These are phyloP conservation scores for Adelosebastes latens DNA, from an alignment of 2,797 vertebrate species.

Conservation along the genomic window DNA sequence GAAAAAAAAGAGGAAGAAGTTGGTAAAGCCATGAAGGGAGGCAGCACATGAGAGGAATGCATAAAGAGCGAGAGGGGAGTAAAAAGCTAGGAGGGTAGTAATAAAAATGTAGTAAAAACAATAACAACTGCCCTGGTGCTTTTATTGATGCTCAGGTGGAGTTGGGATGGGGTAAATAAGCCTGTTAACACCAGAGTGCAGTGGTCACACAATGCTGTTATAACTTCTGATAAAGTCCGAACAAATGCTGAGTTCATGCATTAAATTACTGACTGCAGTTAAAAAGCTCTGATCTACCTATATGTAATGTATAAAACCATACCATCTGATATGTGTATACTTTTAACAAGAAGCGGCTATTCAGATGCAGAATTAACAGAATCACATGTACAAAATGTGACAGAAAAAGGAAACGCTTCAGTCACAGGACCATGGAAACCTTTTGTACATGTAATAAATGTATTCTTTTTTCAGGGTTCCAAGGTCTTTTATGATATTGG, in stretches of 20 bases:
- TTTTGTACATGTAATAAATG: too few relatives aligned
- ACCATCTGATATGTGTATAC: neutral
- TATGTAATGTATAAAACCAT: neutral
- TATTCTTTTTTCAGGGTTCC: too few relatives aligned
- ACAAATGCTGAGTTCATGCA: neutral
- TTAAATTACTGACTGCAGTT: neutral
- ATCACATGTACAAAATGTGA: neutral
- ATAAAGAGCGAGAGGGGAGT: neutral
- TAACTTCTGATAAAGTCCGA: neutral
- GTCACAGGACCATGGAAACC: too few relatives aligned
- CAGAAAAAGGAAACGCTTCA: too few relatives aligned
- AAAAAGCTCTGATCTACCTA: neutral
- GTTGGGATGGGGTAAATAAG: slow-evolving; percentile 8
- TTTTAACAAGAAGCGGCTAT: neutral
- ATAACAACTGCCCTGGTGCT: slow-evolving; percentile 10
- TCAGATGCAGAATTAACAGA: neutral
- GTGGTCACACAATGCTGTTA: neutral
- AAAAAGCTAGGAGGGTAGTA: neutral
- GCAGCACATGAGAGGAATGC: neutral
- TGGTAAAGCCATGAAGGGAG: neutral
- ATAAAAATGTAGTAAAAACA: slow-evolving; percentile 27
- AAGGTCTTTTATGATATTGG: neutral
- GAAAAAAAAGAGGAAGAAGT: neutral
- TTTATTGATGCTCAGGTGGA: slow-evolving; percentile 32
- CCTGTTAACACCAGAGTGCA: slow-evolving; percentile 13